These are phyloP conservation scores for Xenops minutus DNA, from an alignment of 2,797 vertebrate species.

Conservation along the genomic window DNA sequence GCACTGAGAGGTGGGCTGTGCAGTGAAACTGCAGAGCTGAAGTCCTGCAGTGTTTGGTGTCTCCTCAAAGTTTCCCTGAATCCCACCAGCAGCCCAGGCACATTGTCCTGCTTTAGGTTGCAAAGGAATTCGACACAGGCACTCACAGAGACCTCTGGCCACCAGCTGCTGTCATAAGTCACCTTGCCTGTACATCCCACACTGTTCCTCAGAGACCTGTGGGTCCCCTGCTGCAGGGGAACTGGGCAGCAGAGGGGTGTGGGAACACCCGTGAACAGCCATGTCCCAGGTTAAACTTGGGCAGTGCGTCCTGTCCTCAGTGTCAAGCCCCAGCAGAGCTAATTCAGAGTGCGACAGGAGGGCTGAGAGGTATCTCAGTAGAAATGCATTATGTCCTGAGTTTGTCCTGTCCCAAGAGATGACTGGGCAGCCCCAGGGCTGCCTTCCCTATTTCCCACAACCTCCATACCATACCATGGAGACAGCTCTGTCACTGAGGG, in stretches of 20 bases:
- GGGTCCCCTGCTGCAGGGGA: neutral
- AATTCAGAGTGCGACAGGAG: neutral
- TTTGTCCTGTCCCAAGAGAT: neutral
- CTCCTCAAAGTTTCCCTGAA: neutral
- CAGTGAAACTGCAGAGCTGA: neutral
- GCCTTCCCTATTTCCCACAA: neutral
- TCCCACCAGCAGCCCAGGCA: neutral
- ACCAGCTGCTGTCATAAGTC: neutral
- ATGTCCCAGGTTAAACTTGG: neutral
- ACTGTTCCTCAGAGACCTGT: neutral
- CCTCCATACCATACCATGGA: no score
- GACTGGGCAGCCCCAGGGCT: neutral
- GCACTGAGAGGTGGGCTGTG: rapidly evolving
- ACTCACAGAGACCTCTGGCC: neutral
- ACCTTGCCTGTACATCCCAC: neutral
- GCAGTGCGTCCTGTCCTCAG: neutral
- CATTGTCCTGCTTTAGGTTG: neutral
- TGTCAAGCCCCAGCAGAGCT: neutral
- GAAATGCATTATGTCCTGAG: neutral
- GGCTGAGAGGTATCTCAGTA: neutral
- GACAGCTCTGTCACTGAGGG: neutral
- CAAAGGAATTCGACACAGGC: rapidly evolving
- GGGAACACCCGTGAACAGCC: neutral
- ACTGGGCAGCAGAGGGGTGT: neutral
- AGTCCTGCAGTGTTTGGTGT: neutral